Evolutionary conservation across 2,888 invertebrate genomes (phyloP), one percentile per base, ranked within the genome.

Genomic region (Steromphala cineraria): DNA sequence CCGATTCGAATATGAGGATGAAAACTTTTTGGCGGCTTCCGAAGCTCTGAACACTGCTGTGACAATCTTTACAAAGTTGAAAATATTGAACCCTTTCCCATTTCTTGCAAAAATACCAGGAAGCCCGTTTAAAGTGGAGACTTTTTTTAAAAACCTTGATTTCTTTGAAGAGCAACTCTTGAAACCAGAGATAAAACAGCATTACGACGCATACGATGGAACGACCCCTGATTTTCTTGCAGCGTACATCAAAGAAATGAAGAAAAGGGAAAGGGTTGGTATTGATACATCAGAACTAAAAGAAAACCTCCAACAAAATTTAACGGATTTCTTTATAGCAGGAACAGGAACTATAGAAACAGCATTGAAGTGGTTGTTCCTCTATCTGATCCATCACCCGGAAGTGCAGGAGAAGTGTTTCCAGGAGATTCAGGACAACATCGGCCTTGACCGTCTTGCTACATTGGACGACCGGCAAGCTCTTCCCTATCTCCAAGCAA

Each of bases 331-430:
- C 5, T 83, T 84, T 31, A 62, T 82, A 56, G 87, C 87, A 31
- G 87, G 87, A 4, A 80, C 85, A 90, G 96, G 96, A 89, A 96
- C 96, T 1, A 96, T 96, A 0, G 96, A 96, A n/a, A 96, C 97
- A 24, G 97, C 96, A 0, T 96, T 97, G 84, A 96, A 96, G 90
- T 98, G 97, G 94, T 96, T 96, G 83, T 94, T 97, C 5, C 96
- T 96, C 84, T 94, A 97, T 89, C 95, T 97, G 91, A 97, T 96
- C 13, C 95, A 96, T 67, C 95, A 97, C 90, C 96, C 96, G 62
- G 95, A 96, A 17, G 95, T 83, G 17, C 83, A 83, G 46, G 75
- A 77, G n/a, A 71, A 75, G 36, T 62, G 53, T 31, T 46, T 52
- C 10, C 28, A 46, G 53, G 80, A 80, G 28, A 80, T 80, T 5